Percentiles rank a stretch among this genome's conserved stretches.
These are phyloP conservation scores for Neotoxoptera formosana DNA, from an alignment of 1,140 invertebrate species.

Conservation along the genomic window DNA sequence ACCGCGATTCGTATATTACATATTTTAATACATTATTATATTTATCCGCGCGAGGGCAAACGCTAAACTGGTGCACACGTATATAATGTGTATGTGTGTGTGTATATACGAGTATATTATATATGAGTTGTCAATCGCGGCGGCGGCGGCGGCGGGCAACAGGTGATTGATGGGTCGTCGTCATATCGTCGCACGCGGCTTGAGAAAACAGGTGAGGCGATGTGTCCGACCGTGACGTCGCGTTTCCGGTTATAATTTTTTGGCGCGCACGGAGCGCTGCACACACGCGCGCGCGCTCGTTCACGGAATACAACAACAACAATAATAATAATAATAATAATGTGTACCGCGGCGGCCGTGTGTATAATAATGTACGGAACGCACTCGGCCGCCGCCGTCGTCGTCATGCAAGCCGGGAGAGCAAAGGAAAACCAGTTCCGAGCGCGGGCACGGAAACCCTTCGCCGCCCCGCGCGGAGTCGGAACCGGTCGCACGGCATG, in stretches of 20 bases:
- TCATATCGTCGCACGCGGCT: neutral
- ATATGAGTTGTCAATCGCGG: constrained; percentile 22
- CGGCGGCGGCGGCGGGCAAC: neutral
- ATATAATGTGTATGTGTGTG: neutral
- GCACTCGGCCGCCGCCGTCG: neutral
- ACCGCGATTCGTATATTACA: neutral
- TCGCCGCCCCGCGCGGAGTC: constrained; percentile 4
- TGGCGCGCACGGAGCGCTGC: neutral
- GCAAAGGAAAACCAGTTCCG: constrained; percentile 42
- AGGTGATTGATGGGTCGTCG: constrained; percentile 31
- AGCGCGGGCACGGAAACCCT: constrained; percentile 48
- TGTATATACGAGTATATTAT: neutral
- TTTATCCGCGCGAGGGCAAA: neutral
- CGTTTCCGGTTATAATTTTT: constrained; percentile 50
- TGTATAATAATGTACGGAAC: neutral
- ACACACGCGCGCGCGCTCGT: neutral
- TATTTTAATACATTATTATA: neutral
- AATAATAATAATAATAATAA: constrained; percentile 15
- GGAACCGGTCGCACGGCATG: constrained; percentile 43
- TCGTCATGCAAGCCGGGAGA: neutral
- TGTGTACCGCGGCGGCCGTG: constrained; percentile 2
- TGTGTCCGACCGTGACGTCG: constrained; percentile 35
- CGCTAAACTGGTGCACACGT: neutral
- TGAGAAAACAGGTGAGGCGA: neutral
- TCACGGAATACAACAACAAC: neutral